phyloP scores from a whole-genome alignment of 1,140 invertebrate genomes.

The Dreissena polymorpha region DNA sequence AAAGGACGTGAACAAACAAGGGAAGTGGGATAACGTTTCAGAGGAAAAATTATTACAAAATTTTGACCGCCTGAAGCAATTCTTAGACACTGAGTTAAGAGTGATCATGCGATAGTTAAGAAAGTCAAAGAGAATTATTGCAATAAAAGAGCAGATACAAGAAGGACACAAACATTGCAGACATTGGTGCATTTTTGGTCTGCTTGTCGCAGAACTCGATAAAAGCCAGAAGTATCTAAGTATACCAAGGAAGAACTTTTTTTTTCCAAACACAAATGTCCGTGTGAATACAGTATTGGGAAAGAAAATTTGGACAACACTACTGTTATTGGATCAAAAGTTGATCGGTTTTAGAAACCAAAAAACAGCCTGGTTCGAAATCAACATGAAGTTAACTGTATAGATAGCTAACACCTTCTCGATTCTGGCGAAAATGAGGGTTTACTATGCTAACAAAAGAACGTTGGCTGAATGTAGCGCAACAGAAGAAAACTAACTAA shows the following conservation, averaged over 20 bases:
- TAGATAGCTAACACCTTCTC: constrained; percentile 23
- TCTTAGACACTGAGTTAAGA: no score
- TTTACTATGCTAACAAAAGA: background rate
- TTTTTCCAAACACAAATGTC: background rate
- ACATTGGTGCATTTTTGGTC: background rate
- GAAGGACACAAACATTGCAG: background rate
- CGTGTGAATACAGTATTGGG: background rate
- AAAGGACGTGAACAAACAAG: constrained; percentile 2
- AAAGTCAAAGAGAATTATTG: background rate
- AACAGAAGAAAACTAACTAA: background rate
- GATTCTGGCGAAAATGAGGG: constrained; percentile 1
- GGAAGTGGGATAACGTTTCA: background rate
- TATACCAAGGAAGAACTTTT: background rate
- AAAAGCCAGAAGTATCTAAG: background rate
- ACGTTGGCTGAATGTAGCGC: constrained; percentile 5
- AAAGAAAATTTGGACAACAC: background rate
- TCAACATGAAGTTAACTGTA: constrained; percentile 23
- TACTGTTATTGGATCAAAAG: background rate
- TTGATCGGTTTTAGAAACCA: constrained; percentile 13
- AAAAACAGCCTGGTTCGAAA: background rate
- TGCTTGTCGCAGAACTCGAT: background rate
- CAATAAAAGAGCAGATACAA: background rate
- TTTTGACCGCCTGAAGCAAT: no score
- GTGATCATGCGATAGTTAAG: no score
- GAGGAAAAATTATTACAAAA: background rate